Base-by-base conservation (phyloP, 2,113 vertebrate genomes). In the Pachycephala philippinensis region DNA sequence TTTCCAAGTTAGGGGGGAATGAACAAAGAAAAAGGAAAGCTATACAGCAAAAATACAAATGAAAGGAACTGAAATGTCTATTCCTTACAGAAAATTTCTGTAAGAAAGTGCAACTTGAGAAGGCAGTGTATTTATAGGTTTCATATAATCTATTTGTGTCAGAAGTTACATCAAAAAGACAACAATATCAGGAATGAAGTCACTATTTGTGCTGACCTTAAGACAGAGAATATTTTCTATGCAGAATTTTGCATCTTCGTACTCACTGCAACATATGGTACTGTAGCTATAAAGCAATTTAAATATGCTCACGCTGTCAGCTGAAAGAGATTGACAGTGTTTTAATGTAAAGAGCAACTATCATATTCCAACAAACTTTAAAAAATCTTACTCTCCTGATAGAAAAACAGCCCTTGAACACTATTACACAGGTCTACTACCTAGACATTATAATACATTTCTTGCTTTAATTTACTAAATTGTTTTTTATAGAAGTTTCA, bases 261-360 rank as follows among this genome's bases (percentile, higher is more conserved):
- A 69, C 50, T 78, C 86, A 70, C 31, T 56, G 69, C 44, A 94
- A 21, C 82, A 93, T 95, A 97, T 82, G 92, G 82, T 79, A 37
- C 72, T 75, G 56, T 63, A 92, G 53, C 65, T 84, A 86, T 75
- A 84, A 94, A 95, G 19, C 12, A 35, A 93, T 90, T 95, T 92
- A 94, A 96, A 82, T 93, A 79, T 37, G 33, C 50, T 87, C 52
- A 53, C 31, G 17, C n/a, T 77, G 84, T 90, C 91, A 93, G 30
- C 13, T 91, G 78, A 91, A 72, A 81, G 33, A 89, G 39, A 87
- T 64, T 84, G 71, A 92, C 47, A 79, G 26, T 40, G 53, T 86
- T 92, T 89, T 64, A 76, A 84, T 79, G 59, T 89, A 79, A 94
- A 84, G 76, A 84, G 12, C 4, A 78, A 28, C 15, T 19, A 78